Evolutionary conservation across 2,797 vertebrate genomes (phyloP), one percentile per base, ranked within the genome.

Genomic region (Macropodus opercularis): DNA sequence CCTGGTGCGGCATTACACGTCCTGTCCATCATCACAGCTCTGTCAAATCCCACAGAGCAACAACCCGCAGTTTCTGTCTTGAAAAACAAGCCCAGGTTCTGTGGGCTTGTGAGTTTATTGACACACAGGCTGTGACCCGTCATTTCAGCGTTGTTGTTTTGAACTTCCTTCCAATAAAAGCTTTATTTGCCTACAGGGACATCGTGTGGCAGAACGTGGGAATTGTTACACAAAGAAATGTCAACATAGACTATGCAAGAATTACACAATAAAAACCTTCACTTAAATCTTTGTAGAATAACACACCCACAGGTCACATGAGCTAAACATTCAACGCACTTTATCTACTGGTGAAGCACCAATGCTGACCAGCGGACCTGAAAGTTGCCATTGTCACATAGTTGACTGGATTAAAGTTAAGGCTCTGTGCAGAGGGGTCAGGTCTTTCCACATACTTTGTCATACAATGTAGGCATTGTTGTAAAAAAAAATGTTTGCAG

Each of bases 111-210:
- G 23, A 2, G 14, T 60, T 35, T 42, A 17, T 11, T 19, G n/a
- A 29, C 6, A 59, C 38, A 55, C 29, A 26, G 44, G 14, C 13
- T 27, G 14, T 4, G 41, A 39, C 9, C 51, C 48, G 57, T 7
- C 34, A 39, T 63, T 39, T n/a, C 21, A 18, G 29, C n/a, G 23
- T 57, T 54, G 43, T 46, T 63, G 40, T 78, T 57, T 67, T 67
- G 50, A 14, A 38, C 58, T 67, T 65, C 59, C 63, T 72, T 79
- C 61, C 51, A 51, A 47, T 63, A 32, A 13, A 21, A 0, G 13
- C 22, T 68, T 42, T 21, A 31, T 68, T 57, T 71, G 79, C 63
- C 59, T 64, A 65, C 60, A 87, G 85, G 51, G 90, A 79, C 91
- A 81, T 52, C 87, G 26, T 62, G 81, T 83, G 91, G 83, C 1